Conservation (phyloP, 1,140 invertebrate genomes). For the Cylas formicarius region DNA sequence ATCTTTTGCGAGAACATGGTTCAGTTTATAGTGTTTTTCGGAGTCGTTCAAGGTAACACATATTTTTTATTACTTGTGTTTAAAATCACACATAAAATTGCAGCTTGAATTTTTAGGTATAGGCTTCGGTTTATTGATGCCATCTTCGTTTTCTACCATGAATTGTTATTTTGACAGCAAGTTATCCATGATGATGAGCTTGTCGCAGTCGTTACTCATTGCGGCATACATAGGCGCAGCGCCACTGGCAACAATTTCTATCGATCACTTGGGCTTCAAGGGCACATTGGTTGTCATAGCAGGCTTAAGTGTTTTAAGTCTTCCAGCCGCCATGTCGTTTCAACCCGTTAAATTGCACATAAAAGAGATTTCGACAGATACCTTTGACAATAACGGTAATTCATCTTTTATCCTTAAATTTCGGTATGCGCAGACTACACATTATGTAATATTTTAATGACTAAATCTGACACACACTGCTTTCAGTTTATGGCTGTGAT, state of each 20-base stretch:
- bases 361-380: neutral
- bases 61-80: neutral
- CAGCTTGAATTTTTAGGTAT: conserved; percentile 5
- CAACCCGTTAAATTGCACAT: conserved; percentile 11
- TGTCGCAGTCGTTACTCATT: conserved; percentile 4
- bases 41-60: conserved; percentile 8
- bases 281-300: conserved; percentile 1
- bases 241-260: conserved; percentile 1
- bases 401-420: no score
- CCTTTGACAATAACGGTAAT: conserved; percentile 1
- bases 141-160: conserved; percentile 5
- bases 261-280: neutral
- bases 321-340: conserved; percentile 2
- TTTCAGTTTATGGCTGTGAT: no score
- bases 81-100: neutral
- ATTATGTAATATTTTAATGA: no score
- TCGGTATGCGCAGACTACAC: no score
- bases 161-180: conserved; percentile 10
- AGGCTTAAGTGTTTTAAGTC: conserved; percentile 3
- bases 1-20: conserved; percentile 4
- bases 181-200: conserved; percentile 8
- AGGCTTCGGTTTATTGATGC: conserved; percentile 11
- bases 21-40: conserved; percentile 6
- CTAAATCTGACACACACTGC: no score
- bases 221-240: conserved; percentile 9